Evolutionary conservation across 2,888 invertebrate species (phyloP), one percentile per base, ranked within the genome.

Genomic region (Drosophila affinis): DNA sequence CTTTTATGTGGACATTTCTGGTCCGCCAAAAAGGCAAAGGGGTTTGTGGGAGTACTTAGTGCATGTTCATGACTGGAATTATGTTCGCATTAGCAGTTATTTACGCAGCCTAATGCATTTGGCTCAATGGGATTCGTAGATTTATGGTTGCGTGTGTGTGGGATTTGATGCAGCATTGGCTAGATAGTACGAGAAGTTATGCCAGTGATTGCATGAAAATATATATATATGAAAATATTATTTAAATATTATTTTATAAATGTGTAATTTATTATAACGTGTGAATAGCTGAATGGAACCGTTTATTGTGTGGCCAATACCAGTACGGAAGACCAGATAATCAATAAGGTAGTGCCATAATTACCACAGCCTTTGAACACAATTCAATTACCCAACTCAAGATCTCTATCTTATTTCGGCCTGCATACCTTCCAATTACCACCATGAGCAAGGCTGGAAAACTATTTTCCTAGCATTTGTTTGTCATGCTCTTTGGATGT

Each of bases 71-170:
- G 48, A 48, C 53, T 48, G 52, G 59, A 65, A 73, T 73, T 65
- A 73, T 72, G 74, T 64, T 47, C 60, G 49, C 65, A 59, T 73
- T 55, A 64, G 64, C 73, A 64, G 68, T 58, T 72, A 72, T 72
- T 72, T 72, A 72, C 72, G 73, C 71, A 72, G 73, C 57, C 73
- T 58, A 72, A 72, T 72, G 71, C 73, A 58, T 72, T 72, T 46
- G 57, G 32, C 18, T 18, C 18, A 18, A 18, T 18, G 18, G 18
- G 18, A 18, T 18, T 18, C 18, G 18, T 18, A 18, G 18, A 18
- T 18, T 18, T 18, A 18, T 18, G 18, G 18, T 18, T 1, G 18
- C 18, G 18, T 18, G 18, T 18, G 18, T 18, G 18, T 18, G 18
- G 1, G 1, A 1, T 18, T 18, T 1, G 1, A 18, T 18, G 18